phyloP scores from a whole-genome alignment of 2,113 vertebrate genomes.

The Leptocoma aspasia region DNA sequence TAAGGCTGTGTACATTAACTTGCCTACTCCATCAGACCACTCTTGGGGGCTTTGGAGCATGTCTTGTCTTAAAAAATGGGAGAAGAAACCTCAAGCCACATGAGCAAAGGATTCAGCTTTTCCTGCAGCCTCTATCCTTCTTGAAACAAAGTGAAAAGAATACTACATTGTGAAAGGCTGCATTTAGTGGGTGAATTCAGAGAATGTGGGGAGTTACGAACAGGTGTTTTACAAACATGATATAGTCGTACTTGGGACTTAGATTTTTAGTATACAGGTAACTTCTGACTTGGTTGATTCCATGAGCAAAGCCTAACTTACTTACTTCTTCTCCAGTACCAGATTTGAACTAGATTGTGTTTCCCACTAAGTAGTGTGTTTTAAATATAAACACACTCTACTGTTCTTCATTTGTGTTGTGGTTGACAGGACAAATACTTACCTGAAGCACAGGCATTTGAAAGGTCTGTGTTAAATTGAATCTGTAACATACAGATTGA shows the following conservation, averaged over 20 bases:
- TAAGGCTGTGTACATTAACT: background rate
- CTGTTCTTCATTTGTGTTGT: background rate
- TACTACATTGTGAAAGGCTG: background rate
- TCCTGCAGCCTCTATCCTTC: background rate
- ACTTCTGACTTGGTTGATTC: background rate
- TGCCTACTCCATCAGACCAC: background rate
- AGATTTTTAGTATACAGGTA: background rate
- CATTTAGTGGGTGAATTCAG: background rate
- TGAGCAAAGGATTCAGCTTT: background rate
- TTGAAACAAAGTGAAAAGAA: background rate
- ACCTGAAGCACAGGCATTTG: background rate
- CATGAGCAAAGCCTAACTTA: background rate
- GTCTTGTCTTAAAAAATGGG: background rate
- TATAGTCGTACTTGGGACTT: background rate
- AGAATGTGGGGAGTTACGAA: background rate
- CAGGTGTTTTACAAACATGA: background rate
- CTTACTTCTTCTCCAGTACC: background rate
- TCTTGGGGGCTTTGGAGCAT: accelerated
- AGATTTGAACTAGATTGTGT: background rate
- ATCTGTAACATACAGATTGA: background rate
- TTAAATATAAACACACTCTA: background rate
- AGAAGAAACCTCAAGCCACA: background rate
- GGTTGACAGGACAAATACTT: background rate
- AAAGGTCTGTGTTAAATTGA: background rate
- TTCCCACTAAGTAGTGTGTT: background rate